Evolutionary conservation across 92 coral and sea anemone species (phyloP).

Genomic region (Isaurus tuberculatus): DNA sequence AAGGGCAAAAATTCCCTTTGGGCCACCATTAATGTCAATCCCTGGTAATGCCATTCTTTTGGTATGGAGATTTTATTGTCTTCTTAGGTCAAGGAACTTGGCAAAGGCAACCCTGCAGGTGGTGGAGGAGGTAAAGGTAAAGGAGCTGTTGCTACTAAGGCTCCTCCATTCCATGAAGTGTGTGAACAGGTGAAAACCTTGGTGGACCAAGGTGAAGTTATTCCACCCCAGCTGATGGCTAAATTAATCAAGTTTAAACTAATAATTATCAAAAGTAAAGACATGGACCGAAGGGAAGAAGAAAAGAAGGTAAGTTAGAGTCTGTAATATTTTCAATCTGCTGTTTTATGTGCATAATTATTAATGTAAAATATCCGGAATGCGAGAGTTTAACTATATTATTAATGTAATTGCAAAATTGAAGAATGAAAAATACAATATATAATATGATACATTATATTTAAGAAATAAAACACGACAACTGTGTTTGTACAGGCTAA

Average conservation of each 20-base stretch:
- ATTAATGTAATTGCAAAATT: too few relatives aligned
- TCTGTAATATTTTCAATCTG: neutral
- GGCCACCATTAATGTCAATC: too few relatives aligned
- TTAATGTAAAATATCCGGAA: too few relatives aligned
- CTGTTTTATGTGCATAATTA: too few relatives aligned
- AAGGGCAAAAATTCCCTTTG: too few relatives aligned
- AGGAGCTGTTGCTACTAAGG: conserved; percentile 80
- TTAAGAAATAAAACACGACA: too few relatives aligned
- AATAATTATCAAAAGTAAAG: conserved; percentile 86
- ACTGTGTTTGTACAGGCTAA: too few relatives aligned
- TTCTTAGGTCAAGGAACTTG: conserved; percentile 83
- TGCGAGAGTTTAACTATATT: too few relatives aligned
- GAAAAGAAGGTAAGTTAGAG: conserved; percentile 77
- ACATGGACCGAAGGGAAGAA: conserved; percentile 94
- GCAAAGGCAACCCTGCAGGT: conserved; percentile 73
- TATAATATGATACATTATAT: too few relatives aligned
- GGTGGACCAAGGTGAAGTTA: conserved; percentile 89
- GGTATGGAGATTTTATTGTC: neutral
- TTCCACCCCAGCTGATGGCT: conserved; percentile 88
- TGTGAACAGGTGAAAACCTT: conserved; percentile 96
- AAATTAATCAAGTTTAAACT: conserved; percentile 92
- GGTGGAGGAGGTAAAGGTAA: conserved; percentile 93
- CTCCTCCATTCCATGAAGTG: conserved; percentile 92
- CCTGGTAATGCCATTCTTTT: too few relatives aligned
- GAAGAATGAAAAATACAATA: too few relatives aligned